These are phyloP conservation scores for Elysia crispata DNA, from an alignment of 2,888 invertebrate genomes.

Conservation along the genomic window DNA sequence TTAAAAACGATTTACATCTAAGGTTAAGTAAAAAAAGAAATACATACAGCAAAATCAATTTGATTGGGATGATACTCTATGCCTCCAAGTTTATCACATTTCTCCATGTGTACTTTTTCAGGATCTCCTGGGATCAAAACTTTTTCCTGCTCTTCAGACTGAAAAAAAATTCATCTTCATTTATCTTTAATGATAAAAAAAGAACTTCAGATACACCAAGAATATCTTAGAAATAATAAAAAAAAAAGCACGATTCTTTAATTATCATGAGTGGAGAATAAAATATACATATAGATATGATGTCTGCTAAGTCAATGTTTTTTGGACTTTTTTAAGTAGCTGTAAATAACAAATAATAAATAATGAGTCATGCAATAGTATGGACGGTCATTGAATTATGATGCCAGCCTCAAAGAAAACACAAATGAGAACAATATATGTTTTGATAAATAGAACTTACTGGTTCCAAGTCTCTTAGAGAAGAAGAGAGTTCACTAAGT, in stretches of 20 bases:
- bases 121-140: conserved; percentile 93
- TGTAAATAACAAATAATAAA: too few relatives aligned
- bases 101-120: conserved; percentile 84
- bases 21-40: too few relatives aligned
- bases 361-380: too few relatives aligned
- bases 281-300: too few relatives aligned
- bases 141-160: conserved; percentile 79
- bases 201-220: too few relatives aligned
- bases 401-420: background rate
- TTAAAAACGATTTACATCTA: too few relatives aligned
- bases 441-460: conserved; percentile 76
- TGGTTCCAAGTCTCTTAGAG: conserved; percentile 84
- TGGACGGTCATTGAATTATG: too few relatives aligned
- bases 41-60: conserved; percentile 82
- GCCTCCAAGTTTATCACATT: conserved; percentile 85
- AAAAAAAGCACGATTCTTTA: background rate
- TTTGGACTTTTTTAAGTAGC: too few relatives aligned
- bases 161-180: too few relatives aligned
- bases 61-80: conserved; percentile 88
- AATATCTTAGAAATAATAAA: background rate
- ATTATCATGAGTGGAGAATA: too few relatives aligned
- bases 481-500: conserved; percentile 84
- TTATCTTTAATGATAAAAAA: too few relatives aligned
- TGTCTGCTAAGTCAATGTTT: too few relatives aligned
- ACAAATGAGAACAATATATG: background rate